Conservation (phyloP, 2,888 invertebrate species). For the Odontomyia ornata region DNA sequence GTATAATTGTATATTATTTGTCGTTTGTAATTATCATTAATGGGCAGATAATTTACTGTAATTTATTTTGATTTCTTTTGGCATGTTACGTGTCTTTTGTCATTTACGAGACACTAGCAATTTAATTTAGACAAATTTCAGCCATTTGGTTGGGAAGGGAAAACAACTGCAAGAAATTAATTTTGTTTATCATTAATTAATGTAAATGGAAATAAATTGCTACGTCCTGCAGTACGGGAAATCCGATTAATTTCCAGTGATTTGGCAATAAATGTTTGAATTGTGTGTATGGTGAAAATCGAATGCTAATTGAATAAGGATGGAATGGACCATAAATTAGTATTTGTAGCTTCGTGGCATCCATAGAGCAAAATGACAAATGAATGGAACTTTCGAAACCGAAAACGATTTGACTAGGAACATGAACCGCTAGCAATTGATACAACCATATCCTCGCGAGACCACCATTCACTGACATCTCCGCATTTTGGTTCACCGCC, state of each 20-base stretch:
- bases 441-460: background rate
- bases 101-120: background rate
- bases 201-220: background rate
- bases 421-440: background rate
- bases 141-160: background rate
- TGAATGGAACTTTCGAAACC: background rate
- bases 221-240: background rate
- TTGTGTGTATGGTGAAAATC: too few species aligned
- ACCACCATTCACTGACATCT: background rate
- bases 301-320: too few species aligned
- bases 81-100: background rate
- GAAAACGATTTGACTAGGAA: background rate
- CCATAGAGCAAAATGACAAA: too few species aligned
- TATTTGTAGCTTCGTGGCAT: too few species aligned
- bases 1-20: slow-evolving; percentile 25
- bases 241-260: too few species aligned
- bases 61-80: slow-evolving; percentile 2
- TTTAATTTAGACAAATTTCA: background rate
- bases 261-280: too few species aligned
- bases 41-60: slow-evolving; percentile 11
- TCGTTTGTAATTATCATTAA: slow-evolving; percentile 14
- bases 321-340: too few species aligned
- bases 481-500: background rate
- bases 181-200: background rate
- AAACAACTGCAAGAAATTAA: background rate